Evolutionary conservation across 2,113 vertebrate genomes (phyloP), one percentile per base, ranked within the genome.

Genomic region (Scomber colias): DNA sequence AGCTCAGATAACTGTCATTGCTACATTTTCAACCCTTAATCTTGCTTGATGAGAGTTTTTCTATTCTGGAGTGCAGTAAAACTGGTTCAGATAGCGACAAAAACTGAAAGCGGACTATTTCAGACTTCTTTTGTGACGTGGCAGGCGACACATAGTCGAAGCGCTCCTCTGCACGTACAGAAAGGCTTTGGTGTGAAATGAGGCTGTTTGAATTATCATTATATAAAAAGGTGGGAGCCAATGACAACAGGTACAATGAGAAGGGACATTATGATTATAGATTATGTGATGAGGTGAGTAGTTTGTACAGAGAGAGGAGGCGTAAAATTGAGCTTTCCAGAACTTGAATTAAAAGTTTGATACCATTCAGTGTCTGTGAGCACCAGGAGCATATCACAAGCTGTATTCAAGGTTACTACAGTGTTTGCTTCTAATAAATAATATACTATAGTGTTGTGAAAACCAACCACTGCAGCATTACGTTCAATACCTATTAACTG

Each of bases 221-320:
- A 55, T 76, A 54, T 73, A 62, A 27, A 27, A 27, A 75, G 31
- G 66, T 82, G 60, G 62, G 67, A 75, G 24, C 59, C 51, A 13
- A 2, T 70, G 76, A 72, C 65, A 62, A 44, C 11, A 3, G 3
- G 1, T 63, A 86, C 81, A 77, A 68, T 76, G 56, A 69, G 19
- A 80, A 13, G 55, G 11, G 51, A 71, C 62, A 21, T 56, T 69
- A 27, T 82, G 75, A 90, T 79, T 74, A 62, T 55, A 81, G 63
- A 71, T 79, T 13, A 68, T 50, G 9, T 48, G 45, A 77, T 69
- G 24, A 49, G 45, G 48, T 45, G 24, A 8, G 71, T 54, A 53
- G 24, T 27, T 19, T 68, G 27, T 5, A 8, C 48, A 54, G 44
- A 11, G 44, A 61, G 50, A 59, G 21, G 35, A 75, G 62, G 44